Conservation (phyloP, 2,888 invertebrate genomes). For the Lydus trimaculatus region DNA sequence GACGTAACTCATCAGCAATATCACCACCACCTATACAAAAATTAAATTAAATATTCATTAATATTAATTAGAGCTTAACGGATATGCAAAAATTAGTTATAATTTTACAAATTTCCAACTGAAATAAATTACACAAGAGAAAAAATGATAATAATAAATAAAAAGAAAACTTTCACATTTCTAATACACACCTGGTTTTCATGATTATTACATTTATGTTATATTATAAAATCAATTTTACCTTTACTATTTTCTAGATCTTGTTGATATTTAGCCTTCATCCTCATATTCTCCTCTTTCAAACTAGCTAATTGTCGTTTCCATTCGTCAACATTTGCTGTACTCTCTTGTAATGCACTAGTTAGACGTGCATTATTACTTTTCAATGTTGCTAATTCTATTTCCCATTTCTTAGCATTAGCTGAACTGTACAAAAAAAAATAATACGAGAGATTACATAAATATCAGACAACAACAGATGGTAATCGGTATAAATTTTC, state of each 20-base stretch:
- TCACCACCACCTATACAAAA: constrained; percentile 65
- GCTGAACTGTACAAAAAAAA: constrained; percentile 76
- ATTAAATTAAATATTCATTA: not conserved
- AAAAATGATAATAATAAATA: not conserved
- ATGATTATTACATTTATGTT: not conserved
- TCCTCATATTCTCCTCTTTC: constrained; percentile 87
- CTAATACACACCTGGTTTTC: not conserved
- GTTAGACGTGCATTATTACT: constrained; percentile 95
- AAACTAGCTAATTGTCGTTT: constrained; percentile 94
- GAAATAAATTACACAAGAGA: not conserved
- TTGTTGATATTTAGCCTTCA: constrained; percentile 76
- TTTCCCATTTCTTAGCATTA: constrained; percentile 99
- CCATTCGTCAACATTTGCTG: constrained; percentile 98
- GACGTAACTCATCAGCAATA: constrained; percentile 78
- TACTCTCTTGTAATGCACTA: constrained; percentile 93
- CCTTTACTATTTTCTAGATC: constrained; percentile 75
- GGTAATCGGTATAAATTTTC: not conserved
- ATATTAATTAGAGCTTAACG: not conserved
- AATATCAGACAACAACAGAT: not conserved
- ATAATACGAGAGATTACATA: not conserved
- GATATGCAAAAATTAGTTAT: not conserved
- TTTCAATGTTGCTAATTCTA: constrained; percentile 93
- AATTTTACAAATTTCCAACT: not conserved
- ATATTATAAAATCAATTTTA: constrained; percentile 40
- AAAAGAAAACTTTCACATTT: not conserved